Conservation (phyloP, 2,113 vertebrate genomes). For the Orthonyx spaldingii region DNA sequence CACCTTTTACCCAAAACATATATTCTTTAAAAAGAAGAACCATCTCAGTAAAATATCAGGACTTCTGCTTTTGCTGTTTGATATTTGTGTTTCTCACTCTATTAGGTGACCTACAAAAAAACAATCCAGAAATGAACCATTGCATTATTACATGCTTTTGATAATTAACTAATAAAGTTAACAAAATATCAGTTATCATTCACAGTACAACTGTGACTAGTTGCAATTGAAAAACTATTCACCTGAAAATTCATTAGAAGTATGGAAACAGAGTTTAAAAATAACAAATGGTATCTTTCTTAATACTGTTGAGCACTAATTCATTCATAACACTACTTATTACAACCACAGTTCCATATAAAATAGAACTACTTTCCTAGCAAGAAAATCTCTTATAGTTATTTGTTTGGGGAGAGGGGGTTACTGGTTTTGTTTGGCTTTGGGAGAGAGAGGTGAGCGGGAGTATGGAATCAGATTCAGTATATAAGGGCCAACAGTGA, state of each 20-base stretch:
- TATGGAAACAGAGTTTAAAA: not conserved
- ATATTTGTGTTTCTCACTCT: not conserved
- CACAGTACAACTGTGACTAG: not conserved
- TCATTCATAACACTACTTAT: not conserved
- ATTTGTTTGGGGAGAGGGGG: accelerated
- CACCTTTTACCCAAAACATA: not conserved
- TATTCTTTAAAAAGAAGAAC: not conserved
- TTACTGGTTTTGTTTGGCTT: not conserved
- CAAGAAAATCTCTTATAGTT: not conserved
- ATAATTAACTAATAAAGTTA: not conserved
- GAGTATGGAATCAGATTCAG: not conserved
- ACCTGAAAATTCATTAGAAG: not conserved
- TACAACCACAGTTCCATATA: not conserved
- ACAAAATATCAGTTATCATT: not conserved
- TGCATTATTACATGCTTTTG: not conserved
- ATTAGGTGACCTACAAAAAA: not conserved
- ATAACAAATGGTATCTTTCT: not conserved
- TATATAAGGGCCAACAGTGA: not conserved
- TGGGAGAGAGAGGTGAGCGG: not conserved
- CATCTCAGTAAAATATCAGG: not conserved
- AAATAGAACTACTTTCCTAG: not conserved
- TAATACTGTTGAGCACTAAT: not conserved
- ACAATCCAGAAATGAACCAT: not conserved
- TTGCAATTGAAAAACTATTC: not conserved
- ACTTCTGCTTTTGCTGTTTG: not conserved